Evolutionary conservation across 2,888 invertebrate genomes (phyloP).

Genomic region (Drosophila bunnanda): DNA sequence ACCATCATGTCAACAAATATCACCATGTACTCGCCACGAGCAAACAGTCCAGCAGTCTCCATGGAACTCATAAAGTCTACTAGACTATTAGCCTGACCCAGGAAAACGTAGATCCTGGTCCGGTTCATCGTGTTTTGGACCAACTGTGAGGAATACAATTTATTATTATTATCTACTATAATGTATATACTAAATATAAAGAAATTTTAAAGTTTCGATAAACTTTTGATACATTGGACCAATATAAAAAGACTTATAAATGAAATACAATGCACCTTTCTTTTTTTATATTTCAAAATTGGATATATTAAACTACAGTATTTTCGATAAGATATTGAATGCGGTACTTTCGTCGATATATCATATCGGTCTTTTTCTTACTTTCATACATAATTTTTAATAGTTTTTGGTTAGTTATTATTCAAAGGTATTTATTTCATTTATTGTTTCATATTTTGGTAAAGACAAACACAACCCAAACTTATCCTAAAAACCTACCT

Average conservation of each 20-base stretch:
- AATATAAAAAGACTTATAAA: not conserved
- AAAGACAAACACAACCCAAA: not conserved
- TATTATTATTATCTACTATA: not conserved
- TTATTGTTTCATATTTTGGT: not conserved
- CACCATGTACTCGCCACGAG: slow-evolving; percentile 97
- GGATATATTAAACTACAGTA: not conserved
- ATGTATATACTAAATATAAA: not conserved
- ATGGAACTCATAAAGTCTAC: slow-evolving; percentile 96
- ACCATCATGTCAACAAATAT: slow-evolving; percentile 97
- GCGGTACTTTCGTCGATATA: not conserved
- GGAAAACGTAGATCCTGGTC: slow-evolving; percentile 96
- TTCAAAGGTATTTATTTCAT: no score
- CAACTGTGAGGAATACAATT: slow-evolving; percentile 63
- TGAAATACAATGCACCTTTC: no score
- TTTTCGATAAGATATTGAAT: not conserved
- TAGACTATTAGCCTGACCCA: slow-evolving; percentile 93
- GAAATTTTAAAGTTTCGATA: no score
- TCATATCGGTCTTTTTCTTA: no score
- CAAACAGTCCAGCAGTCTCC: slow-evolving; percentile 94
- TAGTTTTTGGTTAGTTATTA: not conserved
- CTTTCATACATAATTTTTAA: not conserved
- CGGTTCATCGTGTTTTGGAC: slow-evolving; percentile 92
- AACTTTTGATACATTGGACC: not conserved
- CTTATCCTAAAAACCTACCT: slow-evolving; percentile 85
- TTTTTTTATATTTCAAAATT: no score